Conservation (phyloP, 2,888 invertebrate species). For the Drosophila seclusa region DNA sequence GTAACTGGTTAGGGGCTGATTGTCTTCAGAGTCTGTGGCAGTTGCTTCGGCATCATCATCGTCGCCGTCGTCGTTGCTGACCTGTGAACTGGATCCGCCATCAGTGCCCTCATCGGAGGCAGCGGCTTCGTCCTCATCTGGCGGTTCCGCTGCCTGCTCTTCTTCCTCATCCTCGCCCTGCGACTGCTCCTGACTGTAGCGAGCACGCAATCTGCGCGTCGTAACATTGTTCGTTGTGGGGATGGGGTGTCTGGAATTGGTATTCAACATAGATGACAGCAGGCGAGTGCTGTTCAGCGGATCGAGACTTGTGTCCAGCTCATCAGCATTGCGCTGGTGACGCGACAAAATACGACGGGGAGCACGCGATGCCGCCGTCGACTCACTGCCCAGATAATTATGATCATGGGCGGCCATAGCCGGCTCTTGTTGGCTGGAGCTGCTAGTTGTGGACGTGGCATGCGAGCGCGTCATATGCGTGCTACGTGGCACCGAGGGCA, state of each 20-base stretch:
- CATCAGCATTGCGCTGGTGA: conserved; percentile 84
- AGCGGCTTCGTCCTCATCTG: conserved; percentile 70
- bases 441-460: conserved; percentile 78
- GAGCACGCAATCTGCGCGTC: conserved; percentile 73
- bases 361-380: conserved; percentile 73
- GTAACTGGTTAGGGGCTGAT: conserved; percentile 85
- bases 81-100: conserved; percentile 77
- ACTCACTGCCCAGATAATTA: conserved; percentile 83
- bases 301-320: conserved; percentile 80
- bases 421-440: conserved; percentile 42
- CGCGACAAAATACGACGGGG: conserved; percentile 83
- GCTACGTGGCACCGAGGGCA: conserved; percentile 56
- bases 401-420: conserved; percentile 81
- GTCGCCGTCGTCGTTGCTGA: conserved; percentile 38
- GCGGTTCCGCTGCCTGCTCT: conserved; percentile 39
- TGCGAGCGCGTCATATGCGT: conserved; percentile 83
- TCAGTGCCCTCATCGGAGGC: conserved; percentile 83
- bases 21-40: conserved; percentile 84
- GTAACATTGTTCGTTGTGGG: conserved; percentile 68
- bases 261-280: conserved; percentile 67
- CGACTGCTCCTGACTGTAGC: conserved; percentile 79
- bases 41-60: conserved; percentile 67
- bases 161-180: conserved; percentile 63
- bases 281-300: conserved; percentile 70
- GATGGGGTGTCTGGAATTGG: conserved; percentile 79